Evolutionary conservation across 2,113 vertebrate genomes (phyloP).

Genomic region (Dunckerocampus dactyliophorus): DNA sequence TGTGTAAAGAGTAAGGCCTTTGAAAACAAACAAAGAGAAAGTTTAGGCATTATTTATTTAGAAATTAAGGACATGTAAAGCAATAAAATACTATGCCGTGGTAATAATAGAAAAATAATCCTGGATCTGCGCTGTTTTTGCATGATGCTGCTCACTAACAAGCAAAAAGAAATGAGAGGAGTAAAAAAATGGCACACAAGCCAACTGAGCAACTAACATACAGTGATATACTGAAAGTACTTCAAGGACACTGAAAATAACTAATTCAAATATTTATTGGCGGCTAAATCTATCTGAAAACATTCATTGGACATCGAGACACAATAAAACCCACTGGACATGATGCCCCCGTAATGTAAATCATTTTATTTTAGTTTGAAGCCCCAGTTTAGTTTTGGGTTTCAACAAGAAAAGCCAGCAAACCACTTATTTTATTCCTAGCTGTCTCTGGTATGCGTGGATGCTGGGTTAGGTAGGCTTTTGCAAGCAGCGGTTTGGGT

Average conservation of each 20-base stretch:
- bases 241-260: background rate
- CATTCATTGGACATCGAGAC: background rate
- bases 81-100: no score
- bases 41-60: no score
- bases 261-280: background rate
- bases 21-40: no score
- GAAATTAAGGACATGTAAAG: no score
- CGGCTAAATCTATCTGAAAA: background rate
- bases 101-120: no score
- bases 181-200: no score
- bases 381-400: conserved; percentile 5
- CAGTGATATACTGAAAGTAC: background rate
- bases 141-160: no score
- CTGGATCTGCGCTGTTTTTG: no score
- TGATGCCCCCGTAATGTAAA: background rate
- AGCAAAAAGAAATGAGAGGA: no score
- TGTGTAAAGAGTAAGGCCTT: no score
- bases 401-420: conserved; percentile 1
- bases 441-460: conserved; percentile 1
- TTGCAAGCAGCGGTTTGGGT: background rate
- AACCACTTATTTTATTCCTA: conserved; percentile 3
- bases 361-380: background rate
- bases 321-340: background rate
- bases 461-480: background rate
- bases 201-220: no score